Conservation (phyloP, 2,113 vertebrate species). For the Vidua chalybeata region DNA sequence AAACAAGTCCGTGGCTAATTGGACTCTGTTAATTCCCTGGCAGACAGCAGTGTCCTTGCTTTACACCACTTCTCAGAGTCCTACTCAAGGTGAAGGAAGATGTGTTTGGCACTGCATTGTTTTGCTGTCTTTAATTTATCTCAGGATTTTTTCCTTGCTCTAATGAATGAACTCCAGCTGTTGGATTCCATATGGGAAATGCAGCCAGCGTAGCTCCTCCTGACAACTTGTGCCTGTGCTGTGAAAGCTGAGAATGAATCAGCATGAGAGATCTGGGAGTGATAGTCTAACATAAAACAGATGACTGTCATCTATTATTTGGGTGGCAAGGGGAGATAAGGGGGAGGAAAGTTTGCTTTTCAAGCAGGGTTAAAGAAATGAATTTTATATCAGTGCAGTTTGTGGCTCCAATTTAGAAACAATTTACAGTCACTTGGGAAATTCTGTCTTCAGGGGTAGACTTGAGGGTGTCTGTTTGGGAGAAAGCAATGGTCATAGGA, state of each 20-base stretch:
- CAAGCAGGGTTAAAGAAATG: slow-evolving; percentile 31
- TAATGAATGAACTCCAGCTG: slow-evolving; percentile 64
- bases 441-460: not conserved
- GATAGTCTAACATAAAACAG: slow-evolving; percentile 66
- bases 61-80: not conserved
- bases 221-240: slow-evolving; percentile 42
- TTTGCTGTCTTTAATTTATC: not conserved
- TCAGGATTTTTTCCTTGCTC: slow-evolving; percentile 29
- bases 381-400: not conserved
- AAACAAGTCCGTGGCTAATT: not conserved
- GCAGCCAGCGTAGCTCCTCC: slow-evolving; percentile 4
- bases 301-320: slow-evolving; percentile 69
- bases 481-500: not conserved
- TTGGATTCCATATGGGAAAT: slow-evolving; percentile 70
- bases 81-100: not conserved
- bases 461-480: not conserved
- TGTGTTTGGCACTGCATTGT: not conserved
- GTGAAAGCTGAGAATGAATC: slow-evolving; percentile 67
- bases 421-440: not conserved
- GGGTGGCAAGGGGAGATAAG: slow-evolving; percentile 25
- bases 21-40: not conserved
- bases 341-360: slow-evolving; percentile 51
- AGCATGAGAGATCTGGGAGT: slow-evolving; percentile 54
- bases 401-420: not conserved
- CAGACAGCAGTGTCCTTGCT: not conserved